Base-by-base conservation (phyloP, 1,140 invertebrate species). In the Phymorhynchus buccinoides region DNA sequence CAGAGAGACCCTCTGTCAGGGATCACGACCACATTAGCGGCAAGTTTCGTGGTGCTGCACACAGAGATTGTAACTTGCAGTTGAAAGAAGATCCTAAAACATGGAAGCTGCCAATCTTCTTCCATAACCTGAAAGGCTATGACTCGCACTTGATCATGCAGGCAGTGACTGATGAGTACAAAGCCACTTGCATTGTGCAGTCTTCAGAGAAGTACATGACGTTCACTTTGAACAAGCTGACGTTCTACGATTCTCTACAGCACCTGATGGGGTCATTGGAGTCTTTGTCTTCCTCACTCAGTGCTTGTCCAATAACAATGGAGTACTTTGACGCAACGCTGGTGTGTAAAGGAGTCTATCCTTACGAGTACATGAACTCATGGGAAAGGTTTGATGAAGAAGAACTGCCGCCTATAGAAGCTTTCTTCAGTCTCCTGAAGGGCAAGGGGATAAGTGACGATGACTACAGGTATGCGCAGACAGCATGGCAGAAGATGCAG, bases 101-200 rank as follows among this genome's bases (percentile, higher is more conserved):
- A 0, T 80, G n/a, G 35, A 48, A 41, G 37, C 83, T 92, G 48
- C 48, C 48, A 0, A 52, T 94, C 52, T 87, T 93, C 85, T 92
- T 94, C 80, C 93, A 93, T 87, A 93, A 93, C 88, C 87, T 93
- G 39, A 78, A 48, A 37, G 89, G 88, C 48, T 52, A 14, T 94
- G 93, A 89, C 90, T 93, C n/a, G n/a, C n/a, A n/a, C n/a, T n/a
- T n/a, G n/a, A n/a, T n/a, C n/a, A n/a, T n/a, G n/a, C 87, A 44
- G 87, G 44, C 92, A 92, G 84, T 85, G 30, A 14, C 87, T 16
- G 77, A 88, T 86, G 80, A 88, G 30, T 88, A 85, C 7, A 35
- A 14, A 14, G 30, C 89, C 44, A 91, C 92, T 0, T 52, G 48
- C 2, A 52, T 2, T 52, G 48, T 18, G 22, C 48, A 52, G 48